Evolutionary conservation across 2,888 invertebrate genomes (phyloP), one percentile per base, ranked within the genome.

Genomic region (Hydrotaea diabolus): DNA sequence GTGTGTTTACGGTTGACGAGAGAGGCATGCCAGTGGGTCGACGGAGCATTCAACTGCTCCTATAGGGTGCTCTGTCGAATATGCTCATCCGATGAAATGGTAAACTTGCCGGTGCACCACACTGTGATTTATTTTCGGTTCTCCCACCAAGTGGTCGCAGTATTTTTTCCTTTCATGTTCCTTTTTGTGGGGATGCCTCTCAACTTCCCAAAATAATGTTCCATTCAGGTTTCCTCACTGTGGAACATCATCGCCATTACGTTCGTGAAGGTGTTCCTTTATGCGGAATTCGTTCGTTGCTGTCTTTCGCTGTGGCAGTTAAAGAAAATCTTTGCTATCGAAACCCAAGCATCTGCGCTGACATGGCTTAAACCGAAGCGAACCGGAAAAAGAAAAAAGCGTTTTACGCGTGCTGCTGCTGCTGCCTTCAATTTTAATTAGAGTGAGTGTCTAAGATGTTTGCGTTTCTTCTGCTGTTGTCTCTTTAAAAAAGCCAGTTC

Each of bases 401-500:
- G 55, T 55, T 64, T 23, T 23, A 19, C 39, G 39, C 8, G 1
- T 39, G 39, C 9, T 39, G 39, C 39, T 36, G 36, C 36, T 3
- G 8, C 39, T 9, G 39, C 39, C 39, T 39, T 11, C 7, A 9
- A 8, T 62, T 39, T 72, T 26, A 79, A 66, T 79, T 79, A 79
- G 64, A 79, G 53, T 75, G 69, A 79, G 53, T 75, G 75, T 75
- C 75, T 71, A 23, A 8, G 19, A 13, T 21, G 36, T 21, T 17
- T 53, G 23, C n/a, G 8, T 19, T 74, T 53, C 23, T 23, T 43
- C 46, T 7, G 31, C 64, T 11, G 5, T 15, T 15, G n/a, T 4
- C 39, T 59, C 53, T 36, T 39, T 53, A 4, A 31, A 55, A 17
- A 53, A 69, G 17, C 36, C 57, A 55, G 75, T 75, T 69, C 36